These are phyloP conservation scores for Morone chrysops DNA, from an alignment of 2,113 vertebrate genomes.

Conservation along the genomic window DNA sequence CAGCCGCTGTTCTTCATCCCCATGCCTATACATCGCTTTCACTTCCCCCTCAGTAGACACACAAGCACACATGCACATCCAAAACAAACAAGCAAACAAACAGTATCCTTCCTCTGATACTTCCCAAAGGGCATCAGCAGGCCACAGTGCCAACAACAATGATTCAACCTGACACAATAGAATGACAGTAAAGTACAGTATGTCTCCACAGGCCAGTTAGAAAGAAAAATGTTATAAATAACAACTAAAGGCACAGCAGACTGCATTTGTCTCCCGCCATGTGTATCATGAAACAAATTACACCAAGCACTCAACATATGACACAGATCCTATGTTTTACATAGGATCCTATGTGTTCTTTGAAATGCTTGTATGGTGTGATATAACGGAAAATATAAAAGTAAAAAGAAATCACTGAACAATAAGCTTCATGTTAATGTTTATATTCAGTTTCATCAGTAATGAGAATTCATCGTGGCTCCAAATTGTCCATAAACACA, in stretches of 20 bases:
- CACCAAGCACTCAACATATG: background rate
- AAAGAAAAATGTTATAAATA: constrained; percentile 24
- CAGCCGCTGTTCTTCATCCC: constrained; percentile 35
- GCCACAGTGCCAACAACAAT: constrained; percentile 32
- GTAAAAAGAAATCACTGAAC: background rate
- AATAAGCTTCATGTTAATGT: background rate
- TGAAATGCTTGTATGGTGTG: background rate
- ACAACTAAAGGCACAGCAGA: background rate
- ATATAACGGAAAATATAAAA: background rate
- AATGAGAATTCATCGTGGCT: background rate
- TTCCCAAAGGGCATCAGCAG: constrained; percentile 52
- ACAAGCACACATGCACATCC: constrained; percentile 57
- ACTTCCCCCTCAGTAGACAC: constrained; percentile 46
- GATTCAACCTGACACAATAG: constrained; percentile 44
- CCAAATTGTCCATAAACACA: background rate
- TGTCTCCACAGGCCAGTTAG: constrained; percentile 25
- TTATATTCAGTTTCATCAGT: background rate
- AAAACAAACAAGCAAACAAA: constrained; percentile 77
- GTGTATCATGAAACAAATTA: background rate
- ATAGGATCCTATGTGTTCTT: no score
- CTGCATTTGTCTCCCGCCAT: background rate
- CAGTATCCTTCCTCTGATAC: constrained; percentile 50
- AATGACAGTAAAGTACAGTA: constrained; percentile 35
- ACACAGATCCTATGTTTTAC: constrained; percentile 13
- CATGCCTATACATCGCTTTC: constrained; percentile 35